Percentiles rank a stretch among this genome's conserved stretches.
Evolutionary conservation across 2,797 vertebrate species (phyloP).

Genomic region (Loris lydekkerianus): DNA sequence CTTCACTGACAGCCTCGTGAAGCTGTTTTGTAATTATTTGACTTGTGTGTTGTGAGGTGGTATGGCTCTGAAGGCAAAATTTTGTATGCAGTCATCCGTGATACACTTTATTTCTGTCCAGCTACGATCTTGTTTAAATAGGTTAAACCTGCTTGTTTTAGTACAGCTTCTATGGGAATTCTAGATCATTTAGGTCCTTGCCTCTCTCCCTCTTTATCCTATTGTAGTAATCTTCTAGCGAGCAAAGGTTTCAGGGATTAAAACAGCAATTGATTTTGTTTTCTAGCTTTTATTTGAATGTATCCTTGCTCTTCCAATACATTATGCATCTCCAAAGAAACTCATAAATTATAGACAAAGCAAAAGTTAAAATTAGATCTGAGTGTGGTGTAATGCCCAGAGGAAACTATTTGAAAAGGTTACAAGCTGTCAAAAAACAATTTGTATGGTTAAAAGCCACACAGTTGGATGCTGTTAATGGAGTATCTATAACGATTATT

Average conservation of each 20-base stretch:
- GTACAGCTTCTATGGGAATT: slow-evolving; percentile 82
- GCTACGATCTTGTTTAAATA: slow-evolving; percentile 79
- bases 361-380: slow-evolving; percentile 88
- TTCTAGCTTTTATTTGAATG: slow-evolving; percentile 84
- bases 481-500: slow-evolving; percentile 89
- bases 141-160: slow-evolving; percentile 78
- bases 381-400: slow-evolving; percentile 87
- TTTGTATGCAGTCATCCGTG: slow-evolving; percentile 69
- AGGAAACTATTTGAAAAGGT: slow-evolving; percentile 89
- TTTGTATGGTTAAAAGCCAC: slow-evolving; percentile 89
- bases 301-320: slow-evolving; percentile 84
- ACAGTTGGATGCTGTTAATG: slow-evolving; percentile 89
- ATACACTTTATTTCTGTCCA: slow-evolving; percentile 65
- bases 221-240: slow-evolving; percentile 81
- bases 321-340: slow-evolving; percentile 86
- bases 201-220: slow-evolving; percentile 57
- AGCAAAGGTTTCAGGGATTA: slow-evolving; percentile 84
- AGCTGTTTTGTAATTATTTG: slow-evolving; percentile 80
- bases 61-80: slow-evolving; percentile 61
- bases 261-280: slow-evolving; percentile 87
- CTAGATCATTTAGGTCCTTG: slow-evolving; percentile 75
- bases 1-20: slow-evolving; percentile 75
- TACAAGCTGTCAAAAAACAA: slow-evolving; percentile 89
- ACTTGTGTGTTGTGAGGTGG: slow-evolving; percentile 77
- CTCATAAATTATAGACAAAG: slow-evolving; percentile 87